phyloP scores from a whole-genome alignment of 2,113 vertebrate species.

The Petroica traversi region DNA sequence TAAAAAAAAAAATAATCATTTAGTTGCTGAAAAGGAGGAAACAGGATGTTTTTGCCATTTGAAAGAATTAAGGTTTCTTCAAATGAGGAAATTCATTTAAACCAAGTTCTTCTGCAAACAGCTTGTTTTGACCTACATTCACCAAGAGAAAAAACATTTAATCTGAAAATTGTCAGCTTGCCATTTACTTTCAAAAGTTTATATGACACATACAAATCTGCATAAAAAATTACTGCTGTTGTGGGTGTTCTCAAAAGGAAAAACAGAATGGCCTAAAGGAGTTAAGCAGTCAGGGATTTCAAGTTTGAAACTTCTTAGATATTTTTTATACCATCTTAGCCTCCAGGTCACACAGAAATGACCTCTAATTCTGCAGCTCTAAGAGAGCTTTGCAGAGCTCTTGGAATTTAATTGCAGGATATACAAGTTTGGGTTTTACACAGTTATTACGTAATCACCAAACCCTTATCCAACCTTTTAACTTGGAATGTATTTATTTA shows the following conservation, averaged over 20 bases:
- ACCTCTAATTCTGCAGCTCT: not conserved
- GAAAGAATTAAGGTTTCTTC: not conserved
- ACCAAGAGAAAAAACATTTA: not conserved
- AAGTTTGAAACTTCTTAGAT: not conserved
- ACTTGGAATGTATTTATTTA: not conserved
- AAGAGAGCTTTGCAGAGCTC: not conserved
- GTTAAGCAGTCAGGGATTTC: not conserved
- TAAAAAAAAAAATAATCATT: not conserved
- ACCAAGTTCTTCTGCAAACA: not conserved
- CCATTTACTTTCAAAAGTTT: conserved; percentile 17
- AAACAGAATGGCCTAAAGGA: not conserved
- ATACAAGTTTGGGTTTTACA: not conserved
- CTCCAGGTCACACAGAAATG: not conserved
- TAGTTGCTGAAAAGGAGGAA: not conserved
- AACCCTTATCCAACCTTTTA: not conserved
- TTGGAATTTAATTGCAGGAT: not conserved
- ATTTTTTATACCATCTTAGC: not conserved
- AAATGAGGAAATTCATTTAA: not conserved
- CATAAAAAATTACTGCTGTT: not conserved
- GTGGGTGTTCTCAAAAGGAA: not conserved
- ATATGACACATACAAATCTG: not conserved
- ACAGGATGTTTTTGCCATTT: not conserved
- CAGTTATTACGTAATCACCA: not conserved
- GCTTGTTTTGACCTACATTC: conserved; percentile 20
- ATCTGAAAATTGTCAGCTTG: not conserved